phyloP scores from a whole-genome alignment of 2,888 invertebrate genomes.

The Acanthosepion pharaonis region DNA sequence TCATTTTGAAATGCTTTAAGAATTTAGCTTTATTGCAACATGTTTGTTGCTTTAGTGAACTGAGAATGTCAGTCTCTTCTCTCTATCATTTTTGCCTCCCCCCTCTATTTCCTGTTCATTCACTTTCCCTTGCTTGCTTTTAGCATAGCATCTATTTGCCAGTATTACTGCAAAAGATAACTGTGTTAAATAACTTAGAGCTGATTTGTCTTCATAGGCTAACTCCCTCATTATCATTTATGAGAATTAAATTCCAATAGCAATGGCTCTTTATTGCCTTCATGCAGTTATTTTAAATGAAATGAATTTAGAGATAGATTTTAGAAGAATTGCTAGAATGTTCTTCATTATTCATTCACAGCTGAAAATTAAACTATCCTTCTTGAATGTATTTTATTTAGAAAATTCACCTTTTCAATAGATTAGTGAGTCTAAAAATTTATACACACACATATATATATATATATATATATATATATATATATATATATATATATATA shows the following conservation, averaged over 20 bases:
- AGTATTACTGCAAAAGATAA: neutral
- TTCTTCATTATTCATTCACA: neutral
- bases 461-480: neutral
- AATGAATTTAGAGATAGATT: neutral
- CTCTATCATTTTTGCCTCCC: neutral
- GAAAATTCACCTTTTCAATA: neutral
- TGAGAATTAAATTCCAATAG: neutral
- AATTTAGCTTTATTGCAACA: neutral
- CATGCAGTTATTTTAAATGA: neutral
- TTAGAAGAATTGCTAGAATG: neutral
- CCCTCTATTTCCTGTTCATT: neutral
- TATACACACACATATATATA: neutral
- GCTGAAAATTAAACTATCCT: neutral
- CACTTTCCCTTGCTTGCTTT: constrained; percentile 2
- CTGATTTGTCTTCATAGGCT: neutral
- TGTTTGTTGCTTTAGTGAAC: neutral
- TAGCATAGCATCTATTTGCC: neutral
- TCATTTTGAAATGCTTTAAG: neutral
- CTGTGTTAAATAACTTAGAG: neutral
- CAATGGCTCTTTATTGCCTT: neutral
- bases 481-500: neutral
- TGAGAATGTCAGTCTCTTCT: neutral
- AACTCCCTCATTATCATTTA: neutral
- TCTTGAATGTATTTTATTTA: neutral
- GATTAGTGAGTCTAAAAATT: neutral